Evolutionary conservation across 2,888 invertebrate genomes (phyloP), one percentile per base, ranked within the genome.

Genomic region (Ligdia adustata): DNA sequence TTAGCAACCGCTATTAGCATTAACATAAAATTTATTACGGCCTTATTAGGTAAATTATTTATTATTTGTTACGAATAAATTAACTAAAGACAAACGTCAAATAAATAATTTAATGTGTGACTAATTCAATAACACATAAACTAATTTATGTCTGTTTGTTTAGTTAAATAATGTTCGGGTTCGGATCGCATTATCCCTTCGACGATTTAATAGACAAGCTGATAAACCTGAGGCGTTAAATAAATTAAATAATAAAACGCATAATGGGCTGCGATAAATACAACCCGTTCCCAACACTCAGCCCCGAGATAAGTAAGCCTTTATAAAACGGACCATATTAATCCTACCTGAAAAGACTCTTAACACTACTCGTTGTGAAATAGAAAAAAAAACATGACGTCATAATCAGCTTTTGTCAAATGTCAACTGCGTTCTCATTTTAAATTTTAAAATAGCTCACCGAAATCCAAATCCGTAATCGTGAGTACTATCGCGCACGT

Each of bases 381-480:
- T 70, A 64, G 72, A 84, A 83, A 85, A 84, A 79, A 39, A 46
- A 82, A 85, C 78, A 63, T 87, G 84, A 90, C 85, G 82, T 86
- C 84, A 84, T 89, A 90, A 90, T 89, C 90, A 90, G 87, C 90
- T 90, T 90, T 89, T 88, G 86, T 89, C 85, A 87, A 89, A 82
- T 69, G 83, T 84, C 83, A 85, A 75, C 72, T 69, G 69, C 71
- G 79, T 80, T 80, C 78, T 73, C 78, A 76, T 85, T 84, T 82
- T 72, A 78, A 84, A 78, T 62, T 79, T 80, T 82, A 64, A 80
- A 86, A 87, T 80, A 82, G 83, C 74, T 80, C 75, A 75, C 70
- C 71, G 70, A 75, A 78, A 78, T 77, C 71, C 66, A 64, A 72
- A 55, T 42, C 46, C 49, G 38, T 52, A 46, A 39, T 46, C 41